These are phyloP conservation scores for Apocrypta bakeri DNA, from an alignment of 1,140 invertebrate species.

Conservation along the genomic window DNA sequence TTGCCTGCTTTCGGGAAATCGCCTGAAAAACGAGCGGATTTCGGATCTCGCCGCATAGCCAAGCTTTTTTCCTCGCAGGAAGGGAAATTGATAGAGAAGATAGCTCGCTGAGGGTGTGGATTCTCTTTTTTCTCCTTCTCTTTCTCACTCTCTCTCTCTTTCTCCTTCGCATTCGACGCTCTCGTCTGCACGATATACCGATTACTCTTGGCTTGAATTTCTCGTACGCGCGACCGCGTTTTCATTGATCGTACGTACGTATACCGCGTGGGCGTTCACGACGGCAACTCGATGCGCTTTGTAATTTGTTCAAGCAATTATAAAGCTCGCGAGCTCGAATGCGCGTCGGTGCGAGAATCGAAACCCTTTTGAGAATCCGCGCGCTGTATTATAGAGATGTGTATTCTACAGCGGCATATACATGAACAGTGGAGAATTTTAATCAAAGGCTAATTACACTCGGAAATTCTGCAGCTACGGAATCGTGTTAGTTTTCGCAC, in stretches of 20 bases:
- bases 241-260: not conserved
- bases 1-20: slow-evolving; percentile 22
- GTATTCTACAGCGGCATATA: too few relatives aligned
- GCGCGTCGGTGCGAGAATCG: too few relatives aligned
- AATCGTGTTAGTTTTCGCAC: not conserved
- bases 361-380: not conserved
- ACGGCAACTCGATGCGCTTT: not conserved
- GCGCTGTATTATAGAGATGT: too few relatives aligned
- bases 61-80: not conserved
- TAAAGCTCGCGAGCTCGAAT: not conserved
- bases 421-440: not conserved
- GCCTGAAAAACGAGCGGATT: slow-evolving; percentile 31
- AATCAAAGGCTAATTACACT: not conserved
- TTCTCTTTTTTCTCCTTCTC: not conserved
- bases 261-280: too few relatives aligned
- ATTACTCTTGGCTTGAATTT: not conserved
- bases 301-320: not conserved
- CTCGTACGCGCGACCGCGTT: not conserved
- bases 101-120: not conserved
- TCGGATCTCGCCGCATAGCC: not conserved
- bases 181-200: not conserved
- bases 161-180: not conserved
- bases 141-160: too few relatives aligned
- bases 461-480: not conserved
- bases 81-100: slow-evolving; percentile 6